A percentile compares a stretch with the other conserved stretches of the same genome.
Evolutionary conservation across 2,888 invertebrate genomes (phyloP).

Genomic region (Nephrotoma flavescens): DNA sequence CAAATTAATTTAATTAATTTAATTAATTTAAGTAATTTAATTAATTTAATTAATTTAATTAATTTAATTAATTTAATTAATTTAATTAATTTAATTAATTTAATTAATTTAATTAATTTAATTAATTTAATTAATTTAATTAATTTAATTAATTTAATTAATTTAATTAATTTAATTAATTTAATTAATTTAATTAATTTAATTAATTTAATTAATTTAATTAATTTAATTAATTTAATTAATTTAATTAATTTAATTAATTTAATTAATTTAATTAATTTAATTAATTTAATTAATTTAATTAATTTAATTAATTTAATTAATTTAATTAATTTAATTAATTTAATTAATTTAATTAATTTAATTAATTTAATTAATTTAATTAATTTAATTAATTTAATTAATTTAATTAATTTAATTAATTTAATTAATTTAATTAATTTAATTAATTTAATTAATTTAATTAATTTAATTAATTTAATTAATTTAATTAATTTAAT

Average conservation of each 20-base stretch:
- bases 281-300: neutral
- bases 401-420: neutral
- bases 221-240: neutral
- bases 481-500: neutral
- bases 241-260: neutral
- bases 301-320: neutral
- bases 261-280: neutral
- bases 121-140: neutral
- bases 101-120: neutral
- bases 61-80: neutral
- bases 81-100: neutral
- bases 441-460: neutral
- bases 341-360: neutral
- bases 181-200: neutral
- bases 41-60: neutral
- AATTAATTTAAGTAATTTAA: no score
- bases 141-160: neutral
- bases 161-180: neutral
- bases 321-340: neutral
- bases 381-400: neutral
- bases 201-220: neutral
- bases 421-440: neutral
- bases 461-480: neutral
- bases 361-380: neutral
- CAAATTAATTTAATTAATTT: no score